Conservation (phyloP, 2,113 vertebrate species). For the Eudyptes chrysolophus region DNA sequence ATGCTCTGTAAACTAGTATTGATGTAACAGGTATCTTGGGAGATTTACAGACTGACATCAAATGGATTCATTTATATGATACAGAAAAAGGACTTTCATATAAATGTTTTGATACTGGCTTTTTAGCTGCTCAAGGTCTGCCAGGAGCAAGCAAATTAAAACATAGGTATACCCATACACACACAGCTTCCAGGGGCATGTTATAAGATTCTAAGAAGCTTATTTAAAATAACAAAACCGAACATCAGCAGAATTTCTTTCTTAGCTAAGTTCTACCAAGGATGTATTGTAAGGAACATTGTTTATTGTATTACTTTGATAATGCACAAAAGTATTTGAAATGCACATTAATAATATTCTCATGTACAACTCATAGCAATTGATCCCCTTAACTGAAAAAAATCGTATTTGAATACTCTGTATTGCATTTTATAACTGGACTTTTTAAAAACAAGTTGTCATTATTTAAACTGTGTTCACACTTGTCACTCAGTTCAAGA, state of each 20-base stretch:
- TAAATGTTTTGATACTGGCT: background rate
- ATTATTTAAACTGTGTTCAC: background rate
- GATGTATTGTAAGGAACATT: background rate
- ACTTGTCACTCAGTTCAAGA: background rate
- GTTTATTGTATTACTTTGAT: slow-evolving; percentile 54
- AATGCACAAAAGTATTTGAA: slow-evolving; percentile 33
- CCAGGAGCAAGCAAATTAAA: background rate
- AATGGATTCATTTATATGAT: background rate
- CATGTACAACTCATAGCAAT: slow-evolving; percentile 7
- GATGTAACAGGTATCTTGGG: background rate
- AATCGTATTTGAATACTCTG: background rate
- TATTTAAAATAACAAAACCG: background rate
- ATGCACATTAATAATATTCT: slow-evolving; percentile 8
- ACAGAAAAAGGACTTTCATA: background rate
- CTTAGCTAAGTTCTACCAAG: background rate
- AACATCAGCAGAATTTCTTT: background rate
- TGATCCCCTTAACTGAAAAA: slow-evolving; percentile 11
- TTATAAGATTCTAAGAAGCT: background rate
- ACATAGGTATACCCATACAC: background rate
- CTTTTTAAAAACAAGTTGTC: background rate
- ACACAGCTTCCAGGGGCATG: background rate
- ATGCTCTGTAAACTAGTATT: background rate
- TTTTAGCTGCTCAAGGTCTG: background rate
- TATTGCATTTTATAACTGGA: slow-evolving; percentile 9
- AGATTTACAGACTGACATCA: background rate